Conservation (phyloP, 2,888 invertebrate genomes). For the Ophioninae sp. region DNA sequence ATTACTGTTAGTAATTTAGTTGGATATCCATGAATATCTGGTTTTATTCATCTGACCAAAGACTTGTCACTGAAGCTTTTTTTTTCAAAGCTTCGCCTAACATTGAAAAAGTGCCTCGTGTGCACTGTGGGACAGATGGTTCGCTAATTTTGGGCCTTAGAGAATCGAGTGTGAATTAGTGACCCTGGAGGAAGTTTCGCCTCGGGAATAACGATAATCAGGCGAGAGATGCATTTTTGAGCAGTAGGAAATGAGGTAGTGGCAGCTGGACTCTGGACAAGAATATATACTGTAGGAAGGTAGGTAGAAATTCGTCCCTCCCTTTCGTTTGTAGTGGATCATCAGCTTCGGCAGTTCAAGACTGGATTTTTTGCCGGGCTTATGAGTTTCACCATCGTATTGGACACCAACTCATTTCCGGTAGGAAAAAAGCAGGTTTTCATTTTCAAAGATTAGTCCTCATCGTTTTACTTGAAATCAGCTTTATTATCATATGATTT, state of each 20-base stretch:
- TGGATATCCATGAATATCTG: background rate
- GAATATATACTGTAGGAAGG: conserved; percentile 58
- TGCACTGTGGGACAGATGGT: background rate
- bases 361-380: conserved; percentile 51
- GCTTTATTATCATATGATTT: background rate
- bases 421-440: background rate
- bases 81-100: background rate
- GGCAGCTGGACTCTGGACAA: conserved; percentile 67
- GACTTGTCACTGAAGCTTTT: background rate
- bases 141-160: background rate
- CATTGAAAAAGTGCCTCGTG: background rate
- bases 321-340: conserved; percentile 39
- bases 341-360: conserved; percentile 45
- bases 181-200: conserved; percentile 57
- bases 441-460: background rate
- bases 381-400: conserved; percentile 42
- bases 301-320: conserved; percentile 53
- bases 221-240: conserved; percentile 51
- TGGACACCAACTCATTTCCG: conserved; percentile 56
- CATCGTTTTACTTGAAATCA: background rate
- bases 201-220: conserved; percentile 70
- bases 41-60: background rate
- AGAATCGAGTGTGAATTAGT: conserved; percentile 40
- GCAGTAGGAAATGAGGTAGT: conserved; percentile 55
- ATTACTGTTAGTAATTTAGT: background rate